Conservation (phyloP, 2,797 vertebrate species). For the Rhinophrynus dorsalis region DNA sequence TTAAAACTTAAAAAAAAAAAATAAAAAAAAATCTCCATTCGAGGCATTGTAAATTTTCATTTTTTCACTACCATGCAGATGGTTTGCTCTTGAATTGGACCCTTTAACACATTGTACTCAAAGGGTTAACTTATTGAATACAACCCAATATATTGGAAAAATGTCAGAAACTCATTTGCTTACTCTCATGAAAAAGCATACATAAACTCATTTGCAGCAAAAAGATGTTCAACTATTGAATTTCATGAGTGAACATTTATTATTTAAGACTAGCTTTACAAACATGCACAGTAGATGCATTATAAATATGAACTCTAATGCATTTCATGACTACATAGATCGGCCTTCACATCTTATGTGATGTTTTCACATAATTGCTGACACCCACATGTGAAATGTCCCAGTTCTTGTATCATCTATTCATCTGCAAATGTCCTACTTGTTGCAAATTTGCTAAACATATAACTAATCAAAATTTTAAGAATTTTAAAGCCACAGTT, state of each 20-base stretch:
- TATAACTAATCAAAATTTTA: constrained; percentile 31
- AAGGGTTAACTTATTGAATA: no score
- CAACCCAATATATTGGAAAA: no score
- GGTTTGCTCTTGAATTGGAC: no score
- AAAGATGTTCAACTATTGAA: constrained; percentile 29
- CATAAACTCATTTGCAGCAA: constrained; percentile 15
- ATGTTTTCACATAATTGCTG: constrained; percentile 16
- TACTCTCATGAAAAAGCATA: neutral
- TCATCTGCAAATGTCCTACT: constrained; percentile 24
- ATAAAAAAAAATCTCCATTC: no score
- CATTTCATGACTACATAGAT: constrained; percentile 16
- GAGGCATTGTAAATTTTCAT: no score
- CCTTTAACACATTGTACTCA: no score
- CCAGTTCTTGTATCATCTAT: constrained; percentile 17
- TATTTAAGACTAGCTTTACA: constrained; percentile 27
- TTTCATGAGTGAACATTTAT: constrained; percentile 34
- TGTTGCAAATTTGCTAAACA: constrained; percentile 20
- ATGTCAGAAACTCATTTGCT: neutral
- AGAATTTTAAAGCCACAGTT: constrained; percentile 10
- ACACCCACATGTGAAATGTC: constrained; percentile 26
- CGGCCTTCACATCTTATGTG: constrained; percentile 23
- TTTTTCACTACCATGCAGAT: no score
- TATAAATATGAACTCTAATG: constrained; percentile 29
- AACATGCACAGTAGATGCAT: constrained; percentile 21
- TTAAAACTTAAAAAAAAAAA: no score